Evolutionary conservation across 2,113 vertebrate genomes (phyloP).

Genomic region (Hyla sarda): DNA sequence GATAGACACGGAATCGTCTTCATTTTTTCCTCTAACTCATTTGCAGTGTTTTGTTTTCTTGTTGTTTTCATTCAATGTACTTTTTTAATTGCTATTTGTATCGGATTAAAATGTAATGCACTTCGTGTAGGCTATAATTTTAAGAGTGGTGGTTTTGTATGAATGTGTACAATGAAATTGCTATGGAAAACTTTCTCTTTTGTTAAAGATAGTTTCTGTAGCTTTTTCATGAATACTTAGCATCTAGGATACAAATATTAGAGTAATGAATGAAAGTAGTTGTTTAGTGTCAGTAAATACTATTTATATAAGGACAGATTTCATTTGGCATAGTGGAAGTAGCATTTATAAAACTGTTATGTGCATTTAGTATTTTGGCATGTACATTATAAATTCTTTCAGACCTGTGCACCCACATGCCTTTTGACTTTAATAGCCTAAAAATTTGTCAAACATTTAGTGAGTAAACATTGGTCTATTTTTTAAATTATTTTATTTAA

Average conservation of each 20-base stretch:
- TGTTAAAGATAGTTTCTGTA: neutral
- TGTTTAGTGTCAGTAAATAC: neutral
- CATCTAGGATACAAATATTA: neutral
- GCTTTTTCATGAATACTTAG: neutral
- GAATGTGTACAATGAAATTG: neutral
- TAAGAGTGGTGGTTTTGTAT: neutral
- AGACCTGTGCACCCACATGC: too few relatives aligned
- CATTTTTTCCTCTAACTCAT: slow-evolving; percentile 22
- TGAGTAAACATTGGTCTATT: too few relatives aligned
- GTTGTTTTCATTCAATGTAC: neutral
- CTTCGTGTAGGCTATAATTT: neutral
- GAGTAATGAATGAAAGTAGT: neutral
- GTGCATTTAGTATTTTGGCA: neutral
- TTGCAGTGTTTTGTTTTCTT: neutral
- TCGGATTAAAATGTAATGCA: neutral
- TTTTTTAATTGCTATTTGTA: neutral
- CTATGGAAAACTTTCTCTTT: neutral
- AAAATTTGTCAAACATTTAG: too few relatives aligned
- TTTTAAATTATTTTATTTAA: too few relatives aligned
- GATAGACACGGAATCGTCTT: slow-evolving; percentile 6
- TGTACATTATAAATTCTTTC: too few relatives aligned
- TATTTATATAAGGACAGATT: neutral
- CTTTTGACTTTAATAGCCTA: too few relatives aligned
- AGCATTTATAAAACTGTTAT: neutral
- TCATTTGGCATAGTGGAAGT: neutral